phyloP scores from a whole-genome alignment of 2,888 invertebrate genomes.

The Xanthia icteritia region DNA sequence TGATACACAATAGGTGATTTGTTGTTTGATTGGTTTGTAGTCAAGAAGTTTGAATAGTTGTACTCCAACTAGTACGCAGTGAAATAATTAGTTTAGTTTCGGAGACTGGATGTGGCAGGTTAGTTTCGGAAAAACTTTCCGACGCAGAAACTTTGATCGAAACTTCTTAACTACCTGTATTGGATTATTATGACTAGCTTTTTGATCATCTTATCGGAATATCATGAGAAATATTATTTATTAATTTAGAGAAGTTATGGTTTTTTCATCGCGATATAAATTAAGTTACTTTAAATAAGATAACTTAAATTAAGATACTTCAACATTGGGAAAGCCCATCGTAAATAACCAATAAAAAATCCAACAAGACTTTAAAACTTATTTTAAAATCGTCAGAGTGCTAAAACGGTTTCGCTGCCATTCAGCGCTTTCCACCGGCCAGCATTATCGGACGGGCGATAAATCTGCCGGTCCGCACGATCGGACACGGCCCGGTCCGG shows the following conservation, averaged over 20 bases:
- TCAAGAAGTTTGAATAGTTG: conserved; percentile 19
- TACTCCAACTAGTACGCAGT: background rate
- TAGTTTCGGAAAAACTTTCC: conserved; percentile 14
- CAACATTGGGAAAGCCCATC: background rate
- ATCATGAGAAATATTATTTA: background rate
- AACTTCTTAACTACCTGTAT: conserved; percentile 14
- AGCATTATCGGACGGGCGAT: conserved; percentile 50
- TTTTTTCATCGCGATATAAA: background rate
- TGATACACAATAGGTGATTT: background rate
- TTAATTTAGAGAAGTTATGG: background rate
- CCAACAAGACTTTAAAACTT: conserved; percentile 16
- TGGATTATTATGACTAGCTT: conserved; percentile 10
- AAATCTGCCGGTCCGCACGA: conserved; percentile 58
- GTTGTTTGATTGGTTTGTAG: conserved; percentile 22
- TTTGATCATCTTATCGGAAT: background rate
- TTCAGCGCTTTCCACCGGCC: conserved; percentile 31
- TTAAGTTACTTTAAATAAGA: too few relatives aligned
- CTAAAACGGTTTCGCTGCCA: conserved; percentile 47
- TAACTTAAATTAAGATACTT: background rate
- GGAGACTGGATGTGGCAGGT: conserved; percentile 28
- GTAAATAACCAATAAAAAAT: conserved; percentile 33
- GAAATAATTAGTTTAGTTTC: conserved; percentile 40
- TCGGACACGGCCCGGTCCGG: conserved; percentile 40
- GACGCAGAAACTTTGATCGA: conserved; percentile 7
- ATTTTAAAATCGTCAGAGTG: conserved; percentile 49